phyloP scores from a whole-genome alignment of 2,113 vertebrate species.

The Paralichthys olivaceus region DNA sequence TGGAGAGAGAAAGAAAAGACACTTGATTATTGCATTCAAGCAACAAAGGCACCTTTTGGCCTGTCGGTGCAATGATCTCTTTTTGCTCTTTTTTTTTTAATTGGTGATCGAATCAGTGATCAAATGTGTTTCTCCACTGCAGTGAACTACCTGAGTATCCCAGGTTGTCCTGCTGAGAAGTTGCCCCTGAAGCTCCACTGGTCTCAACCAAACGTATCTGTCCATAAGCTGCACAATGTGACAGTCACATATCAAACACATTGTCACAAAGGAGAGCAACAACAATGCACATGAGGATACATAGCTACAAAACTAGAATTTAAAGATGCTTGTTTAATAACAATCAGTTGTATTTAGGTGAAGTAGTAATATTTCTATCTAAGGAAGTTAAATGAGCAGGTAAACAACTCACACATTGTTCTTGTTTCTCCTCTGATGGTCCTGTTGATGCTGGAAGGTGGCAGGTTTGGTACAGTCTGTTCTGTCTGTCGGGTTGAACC shows the following conservation, averaged over 20 bases:
- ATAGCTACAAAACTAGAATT: no score
- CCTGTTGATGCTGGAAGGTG: not conserved
- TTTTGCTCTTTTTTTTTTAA: not conserved
- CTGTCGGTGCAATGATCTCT: not conserved
- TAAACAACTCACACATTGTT: conserved; percentile 7
- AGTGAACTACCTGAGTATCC: conserved; percentile 28
- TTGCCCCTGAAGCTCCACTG: conserved; percentile 15
- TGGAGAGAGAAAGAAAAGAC: not conserved
- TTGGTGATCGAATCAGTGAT: not conserved
- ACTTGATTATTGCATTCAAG: not conserved
- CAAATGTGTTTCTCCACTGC: not conserved
- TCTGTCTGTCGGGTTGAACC: not conserved
- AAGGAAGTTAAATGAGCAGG: not conserved
- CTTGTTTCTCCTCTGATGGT: not conserved
- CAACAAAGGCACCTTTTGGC: not conserved
- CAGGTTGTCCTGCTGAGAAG: conserved; percentile 40
- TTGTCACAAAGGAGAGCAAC: not conserved
- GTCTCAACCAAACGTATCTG: conserved; percentile 31
- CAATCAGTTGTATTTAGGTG: no score
- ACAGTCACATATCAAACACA: not conserved
- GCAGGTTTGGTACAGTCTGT: not conserved
- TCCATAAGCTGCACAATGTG: conserved; percentile 36
- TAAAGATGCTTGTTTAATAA: no score
- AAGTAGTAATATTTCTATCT: no score
- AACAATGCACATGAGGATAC: not conserved